phyloP scores from a whole-genome alignment of 2,113 vertebrate genomes.

The Alouatta palliata region DNA sequence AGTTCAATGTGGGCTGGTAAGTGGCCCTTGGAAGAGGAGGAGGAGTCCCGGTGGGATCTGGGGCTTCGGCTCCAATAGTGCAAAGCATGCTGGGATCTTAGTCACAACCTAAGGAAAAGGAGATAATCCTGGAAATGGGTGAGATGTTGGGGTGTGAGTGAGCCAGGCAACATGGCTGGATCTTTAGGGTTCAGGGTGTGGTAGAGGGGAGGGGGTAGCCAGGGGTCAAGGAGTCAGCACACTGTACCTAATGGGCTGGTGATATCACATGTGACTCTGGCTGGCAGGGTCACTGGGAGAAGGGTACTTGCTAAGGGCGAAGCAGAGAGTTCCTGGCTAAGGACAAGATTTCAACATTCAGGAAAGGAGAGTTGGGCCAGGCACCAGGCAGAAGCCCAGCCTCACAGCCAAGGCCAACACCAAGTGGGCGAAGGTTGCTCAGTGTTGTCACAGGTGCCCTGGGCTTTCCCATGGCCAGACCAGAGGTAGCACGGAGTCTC shows the following conservation, averaged over 20 bases:
- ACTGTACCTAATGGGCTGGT: neutral
- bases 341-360: accelerated
- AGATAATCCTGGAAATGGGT: neutral
- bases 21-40: constrained; percentile 63
- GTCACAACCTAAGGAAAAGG: neutral
- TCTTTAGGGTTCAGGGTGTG: neutral
- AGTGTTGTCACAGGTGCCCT: neutral
- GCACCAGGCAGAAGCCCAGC: neutral
- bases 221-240: neutral
- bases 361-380: neutral
- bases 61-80: neutral
- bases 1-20: constrained; percentile 97
- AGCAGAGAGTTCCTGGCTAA: neutral
- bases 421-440: neutral
- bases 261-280: neutral
- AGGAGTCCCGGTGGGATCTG: neutral
- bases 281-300: neutral
- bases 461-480: neutral
- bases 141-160: neutral
- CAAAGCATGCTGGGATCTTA: constrained; percentile 9
- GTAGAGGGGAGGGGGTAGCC: no score
- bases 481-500: neutral
- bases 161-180: neutral
- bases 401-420: neutral
- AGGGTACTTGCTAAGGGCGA: neutral